Percentiles rank a stretch among this genome's conserved stretches.
phyloP scores from a whole-genome alignment of 2,888 invertebrate species.

The Drosophila merina region DNA sequence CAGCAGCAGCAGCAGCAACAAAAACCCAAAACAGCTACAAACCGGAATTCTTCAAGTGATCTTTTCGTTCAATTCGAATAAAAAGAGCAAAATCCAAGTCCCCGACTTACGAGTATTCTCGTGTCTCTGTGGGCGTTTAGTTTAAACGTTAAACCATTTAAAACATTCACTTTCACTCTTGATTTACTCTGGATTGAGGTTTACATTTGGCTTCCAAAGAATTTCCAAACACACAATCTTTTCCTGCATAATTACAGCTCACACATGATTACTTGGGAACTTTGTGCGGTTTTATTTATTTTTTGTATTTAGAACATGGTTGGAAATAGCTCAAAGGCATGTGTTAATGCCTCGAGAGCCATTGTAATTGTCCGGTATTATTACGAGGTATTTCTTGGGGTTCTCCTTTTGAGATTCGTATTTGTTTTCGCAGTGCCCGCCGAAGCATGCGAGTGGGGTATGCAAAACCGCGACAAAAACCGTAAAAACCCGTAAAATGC shows the following conservation, averaged over 20 bases:
- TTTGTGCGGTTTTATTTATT: background rate
- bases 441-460: constrained; percentile 4
- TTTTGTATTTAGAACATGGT: constrained; percentile 62
- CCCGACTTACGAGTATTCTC: constrained; percentile 8
- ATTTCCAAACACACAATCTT: constrained; percentile 44
- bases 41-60: constrained; percentile 79
- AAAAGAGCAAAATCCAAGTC: constrained; percentile 31
- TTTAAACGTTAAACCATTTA: constrained; percentile 7
- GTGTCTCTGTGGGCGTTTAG: constrained; percentile 5
- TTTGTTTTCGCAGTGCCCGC: constrained; percentile 1
- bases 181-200: constrained; percentile 17
- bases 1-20: constrained; percentile 49
- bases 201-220: constrained; percentile 19
- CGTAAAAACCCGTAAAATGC: constrained; percentile 1
- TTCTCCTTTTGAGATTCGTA: background rate
- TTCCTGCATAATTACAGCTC: constrained; percentile 9
- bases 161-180: constrained; percentile 72
- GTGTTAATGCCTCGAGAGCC: constrained; percentile 25
- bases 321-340: constrained; percentile 65
- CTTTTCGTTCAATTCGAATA: constrained; percentile 69
- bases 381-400: too few relatives aligned
- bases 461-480: constrained; percentile 21
- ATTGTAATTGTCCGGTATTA: constrained; percentile 46
- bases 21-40: constrained; percentile 33
- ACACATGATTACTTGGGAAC: background rate